Evolutionary conservation across 2,797 vertebrate genomes (phyloP).

Genomic region (Micrastur ruficollis): DNA sequence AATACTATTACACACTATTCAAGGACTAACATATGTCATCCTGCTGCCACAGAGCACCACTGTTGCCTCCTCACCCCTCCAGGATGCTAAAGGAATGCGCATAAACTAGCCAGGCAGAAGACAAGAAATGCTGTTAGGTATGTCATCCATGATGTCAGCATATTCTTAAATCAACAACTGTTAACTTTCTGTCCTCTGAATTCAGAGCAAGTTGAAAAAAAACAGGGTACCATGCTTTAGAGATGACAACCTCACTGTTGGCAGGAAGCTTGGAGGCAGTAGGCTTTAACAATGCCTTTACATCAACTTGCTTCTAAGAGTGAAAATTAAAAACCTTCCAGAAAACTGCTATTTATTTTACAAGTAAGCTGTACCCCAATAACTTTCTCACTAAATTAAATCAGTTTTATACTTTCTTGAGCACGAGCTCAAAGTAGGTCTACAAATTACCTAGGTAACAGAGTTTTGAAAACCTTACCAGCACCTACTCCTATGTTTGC

Average conservation of each 20-base stretch:
- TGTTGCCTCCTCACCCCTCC: not conserved
- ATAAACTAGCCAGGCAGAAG: not conserved
- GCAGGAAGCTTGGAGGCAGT: not conserved
- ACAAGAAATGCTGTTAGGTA: not conserved
- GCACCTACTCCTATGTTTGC: not conserved
- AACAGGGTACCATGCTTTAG: not conserved
- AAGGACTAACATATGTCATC: not conserved
- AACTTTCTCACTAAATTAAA: not conserved
- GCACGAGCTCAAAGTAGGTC: not conserved
- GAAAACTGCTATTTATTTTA: not conserved
- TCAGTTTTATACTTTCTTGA: not conserved
- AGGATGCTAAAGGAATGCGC: not conserved
- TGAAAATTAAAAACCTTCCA: not conserved
- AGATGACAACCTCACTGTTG: not conserved
- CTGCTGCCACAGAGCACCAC: not conserved
- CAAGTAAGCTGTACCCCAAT: not conserved
- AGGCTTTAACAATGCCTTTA: not conserved
- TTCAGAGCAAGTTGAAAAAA: not conserved
- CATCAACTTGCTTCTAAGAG: not conserved
- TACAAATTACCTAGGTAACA: constrained; percentile 4
- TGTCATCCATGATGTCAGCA: not conserved
- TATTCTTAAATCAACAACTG: not conserved
- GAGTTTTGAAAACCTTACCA: constrained; percentile 4
- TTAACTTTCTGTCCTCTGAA: not conserved
- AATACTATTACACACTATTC: not conserved